phyloP scores from a whole-genome alignment of 1,140 invertebrate genomes.

The Hylyphantes graminicola region DNA sequence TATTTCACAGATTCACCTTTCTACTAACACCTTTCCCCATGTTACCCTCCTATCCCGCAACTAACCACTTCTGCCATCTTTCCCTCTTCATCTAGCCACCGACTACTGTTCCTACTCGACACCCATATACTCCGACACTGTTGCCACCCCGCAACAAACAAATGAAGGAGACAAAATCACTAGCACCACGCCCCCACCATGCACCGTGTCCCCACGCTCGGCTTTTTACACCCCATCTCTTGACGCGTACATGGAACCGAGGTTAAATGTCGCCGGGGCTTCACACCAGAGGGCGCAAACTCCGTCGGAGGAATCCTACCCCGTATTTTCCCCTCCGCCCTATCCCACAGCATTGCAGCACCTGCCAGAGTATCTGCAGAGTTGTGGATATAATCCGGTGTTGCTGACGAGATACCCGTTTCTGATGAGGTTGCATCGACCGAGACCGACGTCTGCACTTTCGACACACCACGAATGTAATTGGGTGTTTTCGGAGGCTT shows the following conservation, averaged over 20 bases:
- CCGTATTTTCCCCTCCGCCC: constrained; percentile 84
- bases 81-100: constrained; percentile 28
- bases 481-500: not conserved
- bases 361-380: constrained; percentile 36
- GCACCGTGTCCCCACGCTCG: constrained; percentile 80
- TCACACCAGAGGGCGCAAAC: constrained; percentile 43
- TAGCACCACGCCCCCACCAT: constrained; percentile 64
- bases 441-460: constrained; percentile 37
- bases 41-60: not conserved
- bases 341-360: constrained; percentile 68
- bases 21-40: not conserved
- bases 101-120: constrained; percentile 60
- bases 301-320: constrained; percentile 76
- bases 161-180: constrained; percentile 7
- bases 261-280: constrained; percentile 64
- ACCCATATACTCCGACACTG: constrained; percentile 47
- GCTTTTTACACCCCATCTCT: constrained; percentile 84
- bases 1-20: too few species aligned
- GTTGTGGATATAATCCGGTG: constrained; percentile 64
- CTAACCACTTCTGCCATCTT: constrained; percentile 13
- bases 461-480: constrained; percentile 84
- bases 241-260: constrained; percentile 86
- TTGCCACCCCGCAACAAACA: constrained; percentile 4
- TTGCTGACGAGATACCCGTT: constrained; percentile 54
- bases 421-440: constrained; percentile 9